Conservation (phyloP, 2,888 invertebrate genomes). For the Sminthurinus aureus region DNA sequence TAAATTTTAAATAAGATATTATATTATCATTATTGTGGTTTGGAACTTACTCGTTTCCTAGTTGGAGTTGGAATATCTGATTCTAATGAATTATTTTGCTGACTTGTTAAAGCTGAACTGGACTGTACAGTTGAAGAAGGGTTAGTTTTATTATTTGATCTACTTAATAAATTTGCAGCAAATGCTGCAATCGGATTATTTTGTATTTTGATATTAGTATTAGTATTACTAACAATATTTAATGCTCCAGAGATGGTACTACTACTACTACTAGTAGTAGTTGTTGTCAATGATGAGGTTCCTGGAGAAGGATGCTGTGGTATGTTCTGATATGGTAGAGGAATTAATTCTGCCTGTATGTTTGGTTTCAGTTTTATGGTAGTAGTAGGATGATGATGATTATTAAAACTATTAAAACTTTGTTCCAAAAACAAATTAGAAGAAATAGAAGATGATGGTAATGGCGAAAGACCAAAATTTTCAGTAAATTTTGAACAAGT, state of each 20-base stretch:
- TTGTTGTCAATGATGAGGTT: no score
- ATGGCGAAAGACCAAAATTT: neutral
- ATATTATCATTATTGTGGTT: neutral
- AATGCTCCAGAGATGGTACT: neutral
- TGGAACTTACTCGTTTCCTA: neutral
- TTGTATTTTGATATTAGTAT: slow-evolving; percentile 10
- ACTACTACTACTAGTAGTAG: neutral
- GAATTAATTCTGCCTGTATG: neutral
- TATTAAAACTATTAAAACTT: neutral
- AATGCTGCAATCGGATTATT: slow-evolving; percentile 39
- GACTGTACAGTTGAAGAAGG: neutral
- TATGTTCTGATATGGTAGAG: neutral
- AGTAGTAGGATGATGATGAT: neutral
- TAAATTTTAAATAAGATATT: neutral
- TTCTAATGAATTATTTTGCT: slow-evolving; percentile 6
- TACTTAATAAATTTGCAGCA: slow-evolving; percentile 36
- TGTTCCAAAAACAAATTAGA: no score
- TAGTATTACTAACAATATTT: neutral
- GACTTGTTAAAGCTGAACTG: neutral
- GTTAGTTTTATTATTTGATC: slow-evolving; percentile 10
- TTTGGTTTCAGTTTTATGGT: neutral
- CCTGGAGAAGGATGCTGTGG: neutral
- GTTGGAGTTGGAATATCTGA: slow-evolving; percentile 3
- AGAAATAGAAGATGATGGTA: no score
- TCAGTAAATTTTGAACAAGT: slow-evolving; percentile 47